Base-by-base conservation (phyloP, 2,113 vertebrate species). In the Aspiorhynchus laticeps region DNA sequence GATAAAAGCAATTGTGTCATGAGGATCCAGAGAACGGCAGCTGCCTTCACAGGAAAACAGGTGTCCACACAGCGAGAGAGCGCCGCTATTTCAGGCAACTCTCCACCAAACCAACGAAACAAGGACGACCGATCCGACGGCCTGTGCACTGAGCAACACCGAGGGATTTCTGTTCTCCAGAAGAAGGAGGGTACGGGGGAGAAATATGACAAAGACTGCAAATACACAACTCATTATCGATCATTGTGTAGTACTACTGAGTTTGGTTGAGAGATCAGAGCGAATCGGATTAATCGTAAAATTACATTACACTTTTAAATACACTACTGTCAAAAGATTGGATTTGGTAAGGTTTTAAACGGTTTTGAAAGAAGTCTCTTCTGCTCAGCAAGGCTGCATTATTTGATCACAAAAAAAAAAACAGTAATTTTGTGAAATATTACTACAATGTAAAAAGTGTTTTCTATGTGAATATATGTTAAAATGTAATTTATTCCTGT, bases 41-140 rank as follows among this genome's bases (percentile, higher is more conserved):
- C 82, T 83, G 65, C 12, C 80, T 74, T 80, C 33, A 65, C 83
- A 86, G 79, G 36, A 81, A 56, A 88, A 86, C 86, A 89, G 88
- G 83, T 89, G 88, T 43, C 41, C 9, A 53, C 51, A 77, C 75
- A 80, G 78, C 56, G 10, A 83, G 74, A 82, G 77, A 61, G 33
- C 21, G 10, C 19, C 36, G 84, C 77, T 75, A 71, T 89, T 84
- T 80, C 75, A 53, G 11, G 56, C 76, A 51, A 48, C 65, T 14
- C 28, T 31, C 31, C 8, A 26, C 28, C 10, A 38, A 53, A 83
- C 3, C 46, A 9, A 53, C 3, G 1, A 74, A 2, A 84, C 21
- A 3, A 2, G 41, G 17, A 33, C 1, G 10, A 48, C 15, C 7
- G 38, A 69, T 43, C 26, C 9, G n/a, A 0, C 36, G 7, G 78